Evolutionary conservation across 92 coral and sea anemone species (phyloP), one percentile per base, ranked within the genome.

Genomic region (Meandrina meandrites): DNA sequence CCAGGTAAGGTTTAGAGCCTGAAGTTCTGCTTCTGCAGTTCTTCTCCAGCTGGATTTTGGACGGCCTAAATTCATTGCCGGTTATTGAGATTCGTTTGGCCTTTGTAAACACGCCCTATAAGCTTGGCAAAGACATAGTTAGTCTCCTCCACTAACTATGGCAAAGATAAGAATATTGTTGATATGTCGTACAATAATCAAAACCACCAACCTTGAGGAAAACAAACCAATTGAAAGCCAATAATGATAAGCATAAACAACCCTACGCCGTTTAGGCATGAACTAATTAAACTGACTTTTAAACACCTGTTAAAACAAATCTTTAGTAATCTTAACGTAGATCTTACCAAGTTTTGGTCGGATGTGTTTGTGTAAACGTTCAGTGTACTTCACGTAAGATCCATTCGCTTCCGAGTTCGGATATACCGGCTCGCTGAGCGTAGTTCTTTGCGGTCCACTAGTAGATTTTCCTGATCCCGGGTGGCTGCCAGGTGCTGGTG

Each of bases 331-430:
- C 15, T 24, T 14, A 27, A 58, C 35, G 34, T 0, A 82, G 36
- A 68, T 50, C 91, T 81, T 87, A 97, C 99, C 99, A 51, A 88
- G 88, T 71, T 85, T 80, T 75, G 98, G 94, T 60, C 99, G 88
- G 70, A 93, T 96, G 92, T 97, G 98, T 81, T 97, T 97, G 81
- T 95, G 93, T 40, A 97, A 92, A 79, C 98, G 91, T 74, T 91
- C 78, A 19, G 99, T 95, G 91, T 97, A 97, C 69, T 93, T 93
- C 48, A 93, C 98, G 78, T 97, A 84, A 27, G 99, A 97, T 31
- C 99, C 98, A 73, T 92, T 93, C 28, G 99, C 98, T 82, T 95
- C 95, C 21, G 99, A 97, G 94, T 97, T 97, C 35, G 98, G 98
- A 62, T 92, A 91, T 12, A 93, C 97, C 4, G 96, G 94, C 58